Evolutionary conservation across 2,888 invertebrate species (phyloP).

Genomic region (Acronicta aceris): DNA sequence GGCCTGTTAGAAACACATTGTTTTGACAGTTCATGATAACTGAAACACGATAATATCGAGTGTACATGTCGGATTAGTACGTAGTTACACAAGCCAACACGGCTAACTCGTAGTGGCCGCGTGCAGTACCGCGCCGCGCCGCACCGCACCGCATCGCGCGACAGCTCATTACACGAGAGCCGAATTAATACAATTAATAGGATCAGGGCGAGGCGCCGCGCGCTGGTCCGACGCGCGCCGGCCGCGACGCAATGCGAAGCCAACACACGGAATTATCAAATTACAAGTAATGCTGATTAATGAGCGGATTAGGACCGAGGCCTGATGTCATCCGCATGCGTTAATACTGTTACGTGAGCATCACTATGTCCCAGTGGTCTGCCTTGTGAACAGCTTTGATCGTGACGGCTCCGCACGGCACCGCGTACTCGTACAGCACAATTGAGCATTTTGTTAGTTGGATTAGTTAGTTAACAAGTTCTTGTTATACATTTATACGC

Average conservation of each 20-base stretch:
- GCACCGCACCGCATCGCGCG: too few species aligned
- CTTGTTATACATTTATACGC: too few species aligned
- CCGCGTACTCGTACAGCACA: too few species aligned
- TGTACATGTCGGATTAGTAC: neutral
- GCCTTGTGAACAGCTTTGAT: too few species aligned
- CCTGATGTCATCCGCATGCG: constrained; percentile 6
- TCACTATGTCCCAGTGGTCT: too few species aligned
- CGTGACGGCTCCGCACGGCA: too few species aligned
- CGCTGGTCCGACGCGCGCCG: neutral
- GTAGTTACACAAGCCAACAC: constrained; percentile 8
- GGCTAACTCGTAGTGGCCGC: constrained; percentile 11
- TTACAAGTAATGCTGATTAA: constrained; percentile 58
- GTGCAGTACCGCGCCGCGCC: too few species aligned
- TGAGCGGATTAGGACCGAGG: constrained; percentile 28
- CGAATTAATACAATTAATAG: constrained; percentile 65
- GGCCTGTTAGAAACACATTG: too few species aligned
- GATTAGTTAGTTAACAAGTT: too few species aligned
- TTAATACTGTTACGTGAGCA: neutral
- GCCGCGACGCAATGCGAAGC: constrained; percentile 40
- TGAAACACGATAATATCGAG: neutral
- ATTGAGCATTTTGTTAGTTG: too few species aligned
- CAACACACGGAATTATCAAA: constrained; percentile 45
- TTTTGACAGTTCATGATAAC: too few species aligned
- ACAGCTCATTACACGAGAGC: constrained; percentile 51
- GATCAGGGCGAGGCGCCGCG: constrained; percentile 53